Evolutionary conservation across 1,140 invertebrate species (phyloP).

Genomic region (Globodera ellingtonae): DNA sequence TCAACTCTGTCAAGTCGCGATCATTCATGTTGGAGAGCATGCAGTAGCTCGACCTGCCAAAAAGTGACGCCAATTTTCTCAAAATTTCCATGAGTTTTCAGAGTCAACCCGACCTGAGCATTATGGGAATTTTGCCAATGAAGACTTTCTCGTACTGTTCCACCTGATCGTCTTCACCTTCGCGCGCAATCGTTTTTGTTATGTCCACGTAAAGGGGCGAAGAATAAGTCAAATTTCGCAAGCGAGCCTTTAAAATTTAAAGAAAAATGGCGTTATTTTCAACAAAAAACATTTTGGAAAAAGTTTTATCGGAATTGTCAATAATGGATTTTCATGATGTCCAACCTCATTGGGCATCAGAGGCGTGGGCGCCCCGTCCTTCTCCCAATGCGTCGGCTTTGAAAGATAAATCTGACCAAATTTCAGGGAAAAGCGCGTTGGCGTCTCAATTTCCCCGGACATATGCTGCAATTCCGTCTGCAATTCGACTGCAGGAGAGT

Average conservation of each 20-base stretch:
- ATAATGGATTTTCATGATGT: conserved; percentile 7
- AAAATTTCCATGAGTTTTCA: background rate
- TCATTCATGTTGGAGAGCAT: conserved; percentile 87
- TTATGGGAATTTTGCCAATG: conserved; percentile 98
- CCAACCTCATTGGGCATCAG: conserved; percentile 98
- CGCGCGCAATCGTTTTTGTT: conserved; percentile 88
- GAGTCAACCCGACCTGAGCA: conserved; percentile 74
- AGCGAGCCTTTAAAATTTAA: conserved; percentile 48
- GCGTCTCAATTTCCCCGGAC: conserved; percentile 69
- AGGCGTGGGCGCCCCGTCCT: conserved; percentile 93
- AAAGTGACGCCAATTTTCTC: conserved; percentile 13
- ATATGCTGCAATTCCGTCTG: conserved; percentile 96
- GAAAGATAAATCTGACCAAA: conserved; percentile 99
- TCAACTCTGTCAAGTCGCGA: conserved; percentile 96
- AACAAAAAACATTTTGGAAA: too few relatives aligned
- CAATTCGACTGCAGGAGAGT: conserved; percentile 92
- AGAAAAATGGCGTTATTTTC: too few relatives aligned
- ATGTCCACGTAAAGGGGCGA: conserved; percentile 98
- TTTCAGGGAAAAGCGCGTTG: conserved; percentile 85
- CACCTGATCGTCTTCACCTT: conserved; percentile 85
- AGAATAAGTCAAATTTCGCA: conserved; percentile 74
- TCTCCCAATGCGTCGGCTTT: conserved; percentile 99
- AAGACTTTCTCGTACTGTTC: conserved; percentile 95
- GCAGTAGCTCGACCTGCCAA: conserved; percentile 82
- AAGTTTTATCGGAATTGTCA: background rate